Conservation (phyloP, 2,113 vertebrate species). For the Brachypteracias leptosomus region DNA sequence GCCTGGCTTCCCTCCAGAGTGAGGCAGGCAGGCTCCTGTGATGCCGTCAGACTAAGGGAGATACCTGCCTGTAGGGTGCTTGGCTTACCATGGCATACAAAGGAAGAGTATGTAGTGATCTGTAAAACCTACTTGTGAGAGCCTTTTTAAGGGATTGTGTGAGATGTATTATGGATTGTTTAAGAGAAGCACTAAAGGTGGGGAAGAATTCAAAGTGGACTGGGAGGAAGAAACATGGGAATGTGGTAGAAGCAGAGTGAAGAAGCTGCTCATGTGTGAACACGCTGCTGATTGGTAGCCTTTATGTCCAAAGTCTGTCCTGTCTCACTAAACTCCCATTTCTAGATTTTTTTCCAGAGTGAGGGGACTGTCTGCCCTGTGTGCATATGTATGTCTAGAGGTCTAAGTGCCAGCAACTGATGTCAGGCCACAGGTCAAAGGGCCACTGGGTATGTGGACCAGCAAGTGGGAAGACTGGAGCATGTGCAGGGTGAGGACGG, state of each 20-base stretch:
- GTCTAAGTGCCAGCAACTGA: neutral
- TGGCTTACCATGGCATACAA: rapidly evolving
- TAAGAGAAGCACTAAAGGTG: neutral
- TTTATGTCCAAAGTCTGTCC: neutral
- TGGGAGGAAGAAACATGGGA: rapidly evolving
- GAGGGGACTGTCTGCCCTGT: too few species aligned
- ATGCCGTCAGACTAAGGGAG: neutral
- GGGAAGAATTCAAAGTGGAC: neutral
- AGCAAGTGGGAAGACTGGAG: neutral
- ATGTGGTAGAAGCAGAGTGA: rapidly evolving
- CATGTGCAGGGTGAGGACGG: rapidly evolving
- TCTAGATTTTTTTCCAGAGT: rapidly evolving
- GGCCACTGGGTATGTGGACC: rapidly evolving
- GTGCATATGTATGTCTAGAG: neutral
- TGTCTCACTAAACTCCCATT: neutral
- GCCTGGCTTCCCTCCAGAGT: rapidly evolving
- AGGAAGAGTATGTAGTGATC: too few species aligned
- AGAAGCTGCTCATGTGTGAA: rapidly evolving
- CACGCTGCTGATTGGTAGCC: neutral
- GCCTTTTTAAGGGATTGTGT: too few species aligned
- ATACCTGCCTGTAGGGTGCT: rapidly evolving
- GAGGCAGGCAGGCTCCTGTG: rapidly evolving
- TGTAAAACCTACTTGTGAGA: neutral
- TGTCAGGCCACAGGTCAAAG: neutral
- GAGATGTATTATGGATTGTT: rapidly evolving